Percentiles rank a stretch among this genome's conserved stretches.
These are phyloP conservation scores for Anoplolepis gracilipes DNA, from an alignment of 1,140 invertebrate genomes.

Conservation along the genomic window DNA sequence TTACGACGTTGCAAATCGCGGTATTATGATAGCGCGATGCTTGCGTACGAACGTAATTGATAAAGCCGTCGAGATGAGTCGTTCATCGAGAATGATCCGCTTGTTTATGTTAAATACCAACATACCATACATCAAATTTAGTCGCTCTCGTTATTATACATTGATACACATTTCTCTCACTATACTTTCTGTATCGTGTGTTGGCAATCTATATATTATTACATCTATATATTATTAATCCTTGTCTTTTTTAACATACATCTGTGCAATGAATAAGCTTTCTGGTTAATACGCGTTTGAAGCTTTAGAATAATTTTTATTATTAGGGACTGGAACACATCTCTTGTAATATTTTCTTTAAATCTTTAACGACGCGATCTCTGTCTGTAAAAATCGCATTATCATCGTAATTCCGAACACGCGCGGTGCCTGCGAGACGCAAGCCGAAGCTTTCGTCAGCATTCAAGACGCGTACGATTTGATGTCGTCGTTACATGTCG, in stretches of 20 bases:
- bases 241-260: background rate
- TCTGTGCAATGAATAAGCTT: background rate
- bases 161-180: background rate
- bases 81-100: background rate
- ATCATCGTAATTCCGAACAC: conserved; percentile 46
- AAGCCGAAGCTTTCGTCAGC: too few relatives aligned
- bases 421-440: too few relatives aligned
- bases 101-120: background rate
- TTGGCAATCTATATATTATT: background rate
- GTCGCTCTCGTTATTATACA: background rate
- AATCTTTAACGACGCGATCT: background rate
- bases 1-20: conserved; percentile 68
- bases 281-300: background rate
- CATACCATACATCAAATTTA: background rate
- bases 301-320: background rate
- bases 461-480: too few relatives aligned
- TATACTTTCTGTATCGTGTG: background rate
- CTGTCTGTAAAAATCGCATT: conserved; percentile 58
- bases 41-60: conserved; percentile 31
- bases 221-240: background rate
- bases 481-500: too few relatives aligned
- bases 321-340: background rate
- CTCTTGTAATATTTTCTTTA: background rate
- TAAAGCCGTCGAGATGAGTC: conserved; percentile 42
- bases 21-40: conserved; percentile 60